Conservation (phyloP, 2,113 vertebrate species). For the Myrmecophaga tridactyla region DNA sequence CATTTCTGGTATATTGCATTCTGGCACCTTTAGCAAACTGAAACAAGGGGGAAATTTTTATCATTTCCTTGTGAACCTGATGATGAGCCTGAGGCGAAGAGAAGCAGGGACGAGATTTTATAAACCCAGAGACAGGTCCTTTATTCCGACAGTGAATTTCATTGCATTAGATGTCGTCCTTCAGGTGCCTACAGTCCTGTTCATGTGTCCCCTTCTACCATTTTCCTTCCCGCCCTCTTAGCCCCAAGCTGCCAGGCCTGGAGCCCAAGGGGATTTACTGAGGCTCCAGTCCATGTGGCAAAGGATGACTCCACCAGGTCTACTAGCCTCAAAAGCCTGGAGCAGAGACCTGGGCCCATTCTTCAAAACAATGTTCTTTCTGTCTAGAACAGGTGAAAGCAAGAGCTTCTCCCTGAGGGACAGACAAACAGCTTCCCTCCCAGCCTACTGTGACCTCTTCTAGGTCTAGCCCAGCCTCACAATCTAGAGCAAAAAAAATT, state of each 20-base stretch:
- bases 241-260: not conserved
- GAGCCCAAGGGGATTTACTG: not conserved
- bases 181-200: not conserved
- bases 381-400: not conserved
- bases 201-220: not conserved
- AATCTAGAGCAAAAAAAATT: not conserved
- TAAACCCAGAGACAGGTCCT: not conserved
- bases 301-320: not conserved
- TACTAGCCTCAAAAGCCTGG: not conserved
- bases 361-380: not conserved
- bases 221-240: not conserved
- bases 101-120: not conserved
- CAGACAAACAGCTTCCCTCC: not conserved
- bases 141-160: not conserved
- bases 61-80: not conserved
- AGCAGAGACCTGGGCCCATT: not conserved
- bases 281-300: not conserved
- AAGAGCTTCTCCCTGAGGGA: not conserved
- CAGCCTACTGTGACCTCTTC: not conserved
- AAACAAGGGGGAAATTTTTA: not conserved
- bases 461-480: not conserved
- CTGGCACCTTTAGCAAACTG: too few species aligned
- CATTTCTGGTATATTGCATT: too few species aligned
- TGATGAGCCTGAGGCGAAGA: not conserved
- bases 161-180: not conserved